phyloP scores from a whole-genome alignment of 2,888 invertebrate species.

The Drosophila acutilabella region DNA sequence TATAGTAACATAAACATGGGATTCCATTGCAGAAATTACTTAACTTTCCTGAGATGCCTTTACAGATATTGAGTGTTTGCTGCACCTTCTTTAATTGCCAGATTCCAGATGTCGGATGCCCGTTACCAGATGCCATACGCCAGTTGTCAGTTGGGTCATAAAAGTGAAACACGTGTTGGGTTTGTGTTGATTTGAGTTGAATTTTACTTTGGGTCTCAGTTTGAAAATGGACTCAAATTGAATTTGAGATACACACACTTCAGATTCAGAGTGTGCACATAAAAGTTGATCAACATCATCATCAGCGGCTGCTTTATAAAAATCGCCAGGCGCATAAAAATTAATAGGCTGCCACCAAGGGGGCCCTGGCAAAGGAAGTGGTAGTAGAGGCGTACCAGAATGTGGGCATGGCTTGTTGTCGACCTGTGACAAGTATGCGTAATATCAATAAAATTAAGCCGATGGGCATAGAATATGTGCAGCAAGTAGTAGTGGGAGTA shows the following conservation, averaged over 20 bases:
- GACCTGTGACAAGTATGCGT: constrained; percentile 72
- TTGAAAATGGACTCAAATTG: constrained; percentile 44
- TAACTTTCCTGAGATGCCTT: neutral
- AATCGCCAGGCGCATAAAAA: constrained; percentile 56
- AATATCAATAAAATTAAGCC: constrained; percentile 79
- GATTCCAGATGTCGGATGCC: constrained; percentile 1
- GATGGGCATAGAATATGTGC: constrained; percentile 15
- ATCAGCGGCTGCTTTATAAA: constrained; percentile 39
- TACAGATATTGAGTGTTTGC: constrained; percentile 19
- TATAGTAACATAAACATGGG: no score
- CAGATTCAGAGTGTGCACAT: constrained; percentile 29
- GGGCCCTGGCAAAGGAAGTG: neutral
- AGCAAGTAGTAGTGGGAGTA: neutral
- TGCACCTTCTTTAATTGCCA: constrained; percentile 9
- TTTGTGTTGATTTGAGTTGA: constrained; percentile 32
- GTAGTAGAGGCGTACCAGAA: neutral
- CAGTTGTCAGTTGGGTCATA: constrained; percentile 27
- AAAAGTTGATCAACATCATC: constrained; percentile 54
- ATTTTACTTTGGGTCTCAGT: constrained; percentile 49
- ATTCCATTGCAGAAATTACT: no score
- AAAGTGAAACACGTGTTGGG: constrained; percentile 33
- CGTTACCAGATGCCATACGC: constrained; percentile 4
- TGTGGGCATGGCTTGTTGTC: constrained; percentile 35
- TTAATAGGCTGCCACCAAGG: constrained; percentile 48
- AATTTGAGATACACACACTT: constrained; percentile 40